phyloP scores from a whole-genome alignment of 2,113 vertebrate genomes.

The Echinops telfairi region DNA sequence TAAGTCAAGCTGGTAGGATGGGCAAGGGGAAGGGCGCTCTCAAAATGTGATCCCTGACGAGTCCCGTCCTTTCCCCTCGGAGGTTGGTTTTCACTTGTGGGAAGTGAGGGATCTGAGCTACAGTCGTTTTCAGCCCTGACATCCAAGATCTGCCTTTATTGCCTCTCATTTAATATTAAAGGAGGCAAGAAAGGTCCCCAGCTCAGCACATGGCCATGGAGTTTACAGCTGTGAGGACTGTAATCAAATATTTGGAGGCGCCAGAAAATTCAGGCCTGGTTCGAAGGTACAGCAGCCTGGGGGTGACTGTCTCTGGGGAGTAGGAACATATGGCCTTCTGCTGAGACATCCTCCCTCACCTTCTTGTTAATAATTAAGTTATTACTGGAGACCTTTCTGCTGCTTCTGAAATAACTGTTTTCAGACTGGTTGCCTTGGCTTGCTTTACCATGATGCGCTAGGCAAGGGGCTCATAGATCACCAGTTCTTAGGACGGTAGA shows the following conservation, averaged over 20 bases:
- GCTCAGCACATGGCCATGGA: constrained; percentile 71
- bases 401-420: constrained; percentile 58
- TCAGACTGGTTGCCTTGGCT: constrained; percentile 7
- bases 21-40: neutral
- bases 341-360: constrained; percentile 44
- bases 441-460: neutral
- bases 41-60: neutral
- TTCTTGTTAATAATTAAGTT: constrained; percentile 76
- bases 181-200: constrained; percentile 31
- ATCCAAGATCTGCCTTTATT: constrained; percentile 55
- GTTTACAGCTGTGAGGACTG: constrained; percentile 73
- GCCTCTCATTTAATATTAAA: constrained; percentile 80
- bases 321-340: constrained; percentile 70
- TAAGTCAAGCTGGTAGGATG: neutral
- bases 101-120: neutral
- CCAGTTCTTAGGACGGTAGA: neutral
- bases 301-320: neutral
- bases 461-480: neutral
- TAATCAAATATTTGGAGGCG: constrained; percentile 77
- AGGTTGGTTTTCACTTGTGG: neutral
- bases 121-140: constrained; percentile 42
- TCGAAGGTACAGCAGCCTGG: constrained; percentile 34
- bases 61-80: neutral
- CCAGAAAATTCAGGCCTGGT: constrained; percentile 52
- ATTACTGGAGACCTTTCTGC: constrained; percentile 53